Evolutionary conservation across 2,888 invertebrate genomes (phyloP).

Genomic region (Candidula unifasciata): DNA sequence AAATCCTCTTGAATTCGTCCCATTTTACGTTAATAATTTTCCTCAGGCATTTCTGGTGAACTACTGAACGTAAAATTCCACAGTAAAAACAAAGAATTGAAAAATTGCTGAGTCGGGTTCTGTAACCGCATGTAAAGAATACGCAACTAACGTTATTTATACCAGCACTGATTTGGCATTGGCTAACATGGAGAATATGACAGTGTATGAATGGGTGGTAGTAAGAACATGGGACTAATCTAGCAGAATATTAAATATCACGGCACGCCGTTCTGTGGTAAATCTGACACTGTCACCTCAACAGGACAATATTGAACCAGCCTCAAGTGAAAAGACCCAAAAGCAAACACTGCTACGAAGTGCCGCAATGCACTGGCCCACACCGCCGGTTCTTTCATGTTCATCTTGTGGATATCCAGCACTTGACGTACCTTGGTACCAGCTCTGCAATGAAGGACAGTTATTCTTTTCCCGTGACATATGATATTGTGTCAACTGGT

Average conservation of each 20-base stretch:
- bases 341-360: conserved; percentile 19
- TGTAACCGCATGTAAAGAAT: too few species aligned
- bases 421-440: not conserved
- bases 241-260: not conserved
- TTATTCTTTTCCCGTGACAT: conserved; percentile 16
- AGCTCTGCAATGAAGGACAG: not conserved
- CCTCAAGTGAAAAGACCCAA: not conserved
- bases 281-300: conserved; percentile 11
- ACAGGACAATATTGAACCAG: conserved; percentile 29
- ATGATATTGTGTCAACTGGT: conserved; percentile 36
- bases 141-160: too few species aligned
- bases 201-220: not conserved
- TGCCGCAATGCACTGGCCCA: not conserved
- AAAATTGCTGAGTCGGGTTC: too few species aligned
- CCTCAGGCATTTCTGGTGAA: too few species aligned
- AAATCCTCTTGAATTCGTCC: too few species aligned
- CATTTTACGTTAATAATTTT: too few species aligned
- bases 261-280: not conserved
- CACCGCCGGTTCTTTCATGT: not conserved
- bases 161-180: too few species aligned
- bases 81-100: too few species aligned
- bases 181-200: too few species aligned
- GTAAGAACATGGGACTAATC: not conserved
- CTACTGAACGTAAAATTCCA: too few species aligned
- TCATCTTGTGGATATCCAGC: not conserved